A percentile compares a stretch with the other conserved stretches of the same genome.
These are phyloP conservation scores for Barypeithes pellucidus DNA, from an alignment of 2,888 invertebrate species.

Conservation along the genomic window DNA sequence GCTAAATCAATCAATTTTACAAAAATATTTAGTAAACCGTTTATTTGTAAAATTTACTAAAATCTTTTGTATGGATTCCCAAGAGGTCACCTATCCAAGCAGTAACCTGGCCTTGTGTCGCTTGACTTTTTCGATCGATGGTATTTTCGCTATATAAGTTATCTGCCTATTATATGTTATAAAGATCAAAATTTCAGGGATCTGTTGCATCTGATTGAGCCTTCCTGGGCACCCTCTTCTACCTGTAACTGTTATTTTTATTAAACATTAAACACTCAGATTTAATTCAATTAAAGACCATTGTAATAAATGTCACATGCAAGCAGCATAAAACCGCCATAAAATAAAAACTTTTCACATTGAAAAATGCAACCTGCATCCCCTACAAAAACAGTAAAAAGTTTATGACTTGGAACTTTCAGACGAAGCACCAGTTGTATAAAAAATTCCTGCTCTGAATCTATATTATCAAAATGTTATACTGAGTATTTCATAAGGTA, in stretches of 20 bases:
- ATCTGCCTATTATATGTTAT: too few relatives aligned
- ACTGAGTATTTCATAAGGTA: background rate
- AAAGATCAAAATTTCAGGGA: too few relatives aligned
- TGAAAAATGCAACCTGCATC: background rate
- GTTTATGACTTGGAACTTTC: conserved; percentile 2
- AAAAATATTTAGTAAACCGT: too few relatives aligned
- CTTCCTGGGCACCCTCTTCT: too few relatives aligned
- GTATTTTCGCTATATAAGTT: too few relatives aligned
- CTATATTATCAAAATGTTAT: background rate
- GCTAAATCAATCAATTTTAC: too few relatives aligned
- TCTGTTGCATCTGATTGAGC: too few relatives aligned
- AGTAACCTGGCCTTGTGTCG: too few relatives aligned
- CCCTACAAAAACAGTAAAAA: conserved; percentile 6
- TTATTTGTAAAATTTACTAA: too few relatives aligned
- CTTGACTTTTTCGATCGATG: too few relatives aligned
- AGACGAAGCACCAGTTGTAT: background rate
- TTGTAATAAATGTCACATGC: background rate
- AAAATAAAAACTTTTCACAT: background rate
- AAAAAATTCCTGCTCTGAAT: background rate
- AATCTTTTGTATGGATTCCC: too few relatives aligned
- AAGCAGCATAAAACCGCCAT: background rate
- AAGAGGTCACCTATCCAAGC: too few relatives aligned
- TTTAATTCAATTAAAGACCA: background rate
- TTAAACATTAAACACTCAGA: background rate
- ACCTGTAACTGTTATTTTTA: background rate